Conservation (phyloP, 2,113 vertebrate species). For the Chionis minor region DNA sequence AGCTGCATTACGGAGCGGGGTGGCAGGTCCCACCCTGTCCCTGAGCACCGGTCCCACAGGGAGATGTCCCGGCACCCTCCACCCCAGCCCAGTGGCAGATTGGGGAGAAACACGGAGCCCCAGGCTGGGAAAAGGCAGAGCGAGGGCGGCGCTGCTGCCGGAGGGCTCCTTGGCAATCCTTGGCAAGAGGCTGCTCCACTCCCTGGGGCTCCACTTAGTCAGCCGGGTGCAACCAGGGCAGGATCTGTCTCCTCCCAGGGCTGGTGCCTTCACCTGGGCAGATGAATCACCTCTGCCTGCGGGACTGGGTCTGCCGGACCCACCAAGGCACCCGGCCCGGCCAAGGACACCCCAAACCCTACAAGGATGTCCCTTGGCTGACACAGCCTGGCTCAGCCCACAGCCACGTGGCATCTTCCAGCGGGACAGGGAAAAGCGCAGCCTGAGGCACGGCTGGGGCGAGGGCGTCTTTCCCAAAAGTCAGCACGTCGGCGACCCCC, state of each 20-base stretch:
- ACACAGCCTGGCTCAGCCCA: background rate
- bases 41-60: background rate
- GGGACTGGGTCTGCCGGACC: background rate
- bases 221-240: background rate
- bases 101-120: background rate
- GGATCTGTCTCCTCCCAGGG: background rate
- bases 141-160: fast-evolving
- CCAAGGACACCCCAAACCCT: background rate
- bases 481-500: background rate
- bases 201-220: background rate
- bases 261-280: background rate
- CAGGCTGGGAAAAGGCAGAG: background rate
- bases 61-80: fast-evolving
- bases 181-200: background rate
- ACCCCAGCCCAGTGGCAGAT: fast-evolving
- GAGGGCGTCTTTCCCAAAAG: background rate
- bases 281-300: background rate
- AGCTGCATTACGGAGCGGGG: background rate
- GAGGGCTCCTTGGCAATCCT: background rate
- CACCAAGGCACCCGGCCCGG: background rate
- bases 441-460: background rate
- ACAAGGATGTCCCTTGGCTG: background rate
- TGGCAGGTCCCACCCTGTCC: background rate
- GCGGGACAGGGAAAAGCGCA: fast-evolving
- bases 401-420: background rate